Base-by-base conservation (phyloP, 1,140 invertebrate genomes). In the Carposina sasakii region DNA sequence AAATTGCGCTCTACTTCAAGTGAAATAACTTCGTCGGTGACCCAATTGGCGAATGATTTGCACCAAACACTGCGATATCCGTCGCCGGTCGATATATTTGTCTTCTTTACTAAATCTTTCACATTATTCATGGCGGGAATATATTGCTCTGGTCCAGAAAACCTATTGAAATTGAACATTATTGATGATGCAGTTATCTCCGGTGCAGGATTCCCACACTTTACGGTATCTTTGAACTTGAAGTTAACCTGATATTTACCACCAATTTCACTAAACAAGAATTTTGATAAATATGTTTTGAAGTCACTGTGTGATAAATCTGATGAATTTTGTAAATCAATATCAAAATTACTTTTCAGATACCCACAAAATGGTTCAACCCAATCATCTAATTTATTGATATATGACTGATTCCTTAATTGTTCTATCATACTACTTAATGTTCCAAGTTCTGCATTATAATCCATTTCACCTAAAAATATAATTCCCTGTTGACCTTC, bases 1-100 rank as follows among this genome's bases (percentile, higher is more conserved):
- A 96, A 85, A 81, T 97, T 97, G 48, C 94, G 87, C 42, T 91
- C 89, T 1, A 96, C 89, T 82, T 94, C 92, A 26, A 87, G 76
- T 2, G 89, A 89, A 26, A 94, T 94, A n/a, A 92, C 86, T 73
- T 94, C 92, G 67, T 94, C 92, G 0, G 92, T 93, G 10, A 90
- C 90, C 93, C 93, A 94, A 33, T 89, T 87, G 4, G 87, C 90
- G 63, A 93, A 94, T 30, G 88, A 85, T 70, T 89, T 89, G 8
- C 90, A 89, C 91, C 91, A 93, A 0, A 90, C 87, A 20, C 89
- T 90, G 0, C 87, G 84, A 63, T 89, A 89, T 30, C 87, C 87
- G 50, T 90, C 72, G 8, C 91, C 88, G 1, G 87, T 76, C 13
- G 87, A 86, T 34, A 90, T 87, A 68, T 89, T 87, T 0, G 83